These are phyloP conservation scores for Cynodonichthys magdalenae DNA, from an alignment of 2,797 vertebrate genomes.

Conservation along the genomic window DNA sequence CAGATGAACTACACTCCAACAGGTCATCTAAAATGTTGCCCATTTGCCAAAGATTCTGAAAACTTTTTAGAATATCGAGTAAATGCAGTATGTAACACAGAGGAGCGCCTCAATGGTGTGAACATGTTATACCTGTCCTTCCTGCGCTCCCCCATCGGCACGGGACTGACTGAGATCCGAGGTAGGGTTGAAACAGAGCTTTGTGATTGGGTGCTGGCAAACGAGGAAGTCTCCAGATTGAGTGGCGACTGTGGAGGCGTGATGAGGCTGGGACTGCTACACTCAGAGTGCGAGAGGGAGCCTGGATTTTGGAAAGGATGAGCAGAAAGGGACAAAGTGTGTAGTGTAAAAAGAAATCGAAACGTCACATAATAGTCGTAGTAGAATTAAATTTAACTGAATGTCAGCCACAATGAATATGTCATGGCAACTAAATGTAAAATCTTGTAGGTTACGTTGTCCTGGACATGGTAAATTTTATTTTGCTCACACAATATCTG, in stretches of 20 bases:
- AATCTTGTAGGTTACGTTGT: background rate
- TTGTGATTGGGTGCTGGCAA: constrained; percentile 92
- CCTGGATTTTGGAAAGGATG: constrained; percentile 72
- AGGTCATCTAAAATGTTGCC: too few relatives aligned
- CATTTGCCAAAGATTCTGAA: too few relatives aligned
- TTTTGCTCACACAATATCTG: background rate
- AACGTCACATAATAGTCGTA: too few relatives aligned
- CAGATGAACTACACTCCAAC: background rate
- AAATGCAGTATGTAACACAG: background rate
- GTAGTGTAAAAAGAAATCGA: background rate
- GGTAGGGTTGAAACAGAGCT: constrained; percentile 91
- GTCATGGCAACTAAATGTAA: background rate
- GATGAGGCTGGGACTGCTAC: constrained; percentile 92
- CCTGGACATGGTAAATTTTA: background rate
- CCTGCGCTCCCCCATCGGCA: constrained; percentile 88
- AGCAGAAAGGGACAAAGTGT: constrained; percentile 14
- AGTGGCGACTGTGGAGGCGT: constrained; percentile 94
- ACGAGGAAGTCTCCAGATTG: constrained; percentile 91
- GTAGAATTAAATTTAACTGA: too few relatives aligned
- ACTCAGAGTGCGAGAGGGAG: constrained; percentile 92
- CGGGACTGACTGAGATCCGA: constrained; percentile 90
- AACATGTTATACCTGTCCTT: constrained; percentile 89
- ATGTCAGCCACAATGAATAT: too few relatives aligned
- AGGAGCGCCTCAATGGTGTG: background rate
- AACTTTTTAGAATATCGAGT: background rate